phyloP scores from a whole-genome alignment of 2,797 vertebrate genomes.

The Tokudaia muenninki region DNA sequence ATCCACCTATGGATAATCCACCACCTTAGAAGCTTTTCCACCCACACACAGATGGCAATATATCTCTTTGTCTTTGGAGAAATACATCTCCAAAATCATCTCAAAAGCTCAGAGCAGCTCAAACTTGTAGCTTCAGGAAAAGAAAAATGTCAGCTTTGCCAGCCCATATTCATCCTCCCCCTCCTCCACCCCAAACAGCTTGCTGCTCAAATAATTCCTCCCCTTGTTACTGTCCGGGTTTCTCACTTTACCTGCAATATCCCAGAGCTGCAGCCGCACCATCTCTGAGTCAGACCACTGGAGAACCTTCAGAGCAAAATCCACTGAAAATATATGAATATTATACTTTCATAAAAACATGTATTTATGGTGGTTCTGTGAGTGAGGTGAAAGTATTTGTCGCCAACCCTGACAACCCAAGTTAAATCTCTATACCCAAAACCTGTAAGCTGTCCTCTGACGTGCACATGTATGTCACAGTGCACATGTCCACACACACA shows the following conservation, averaged over 20 bases:
- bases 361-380: conserved; percentile 40
- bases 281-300: conserved; percentile 91
- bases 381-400: neutral
- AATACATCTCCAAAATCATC: neutral
- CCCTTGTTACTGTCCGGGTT: neutral
- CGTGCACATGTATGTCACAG: neutral
- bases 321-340: conserved; percentile 86
- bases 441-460: neutral
- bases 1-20: neutral
- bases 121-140: neutral
- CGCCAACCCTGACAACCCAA: neutral
- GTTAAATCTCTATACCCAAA: neutral
- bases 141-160: accelerated
- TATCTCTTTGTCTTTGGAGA: neutral
- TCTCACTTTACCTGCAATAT: conserved; percentile 90
- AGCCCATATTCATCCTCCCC: accelerated
- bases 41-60: neutral
- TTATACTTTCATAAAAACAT: conserved; percentile 26
- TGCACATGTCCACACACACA: neutral
- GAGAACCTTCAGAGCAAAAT: conserved; percentile 92
- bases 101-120: conserved; percentile 20
- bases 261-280: conserved; percentile 91
- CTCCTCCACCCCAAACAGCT: neutral
- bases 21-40: neutral
- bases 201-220: neutral